A percentile compares a stretch with the other conserved stretches of the same genome.
phyloP scores from a whole-genome alignment of 2,888 invertebrate species.

The Brachyopa scutellaris region DNA sequence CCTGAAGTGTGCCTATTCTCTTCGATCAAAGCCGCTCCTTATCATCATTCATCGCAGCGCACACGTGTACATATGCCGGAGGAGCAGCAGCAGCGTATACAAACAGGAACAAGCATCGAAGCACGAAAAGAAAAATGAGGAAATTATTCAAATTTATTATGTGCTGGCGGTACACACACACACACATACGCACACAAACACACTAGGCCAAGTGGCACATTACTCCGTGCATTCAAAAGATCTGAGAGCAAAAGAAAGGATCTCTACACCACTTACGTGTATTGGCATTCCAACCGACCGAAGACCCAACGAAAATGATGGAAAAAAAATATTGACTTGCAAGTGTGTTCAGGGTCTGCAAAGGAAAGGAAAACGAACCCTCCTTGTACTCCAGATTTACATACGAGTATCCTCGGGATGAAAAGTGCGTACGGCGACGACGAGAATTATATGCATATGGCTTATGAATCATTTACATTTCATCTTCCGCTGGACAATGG shows the following conservation, averaged over 20 bases:
- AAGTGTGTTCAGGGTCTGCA: neutral
- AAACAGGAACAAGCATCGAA: neutral
- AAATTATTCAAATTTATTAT: conserved; percentile 65
- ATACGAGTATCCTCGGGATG: conserved; percentile 20
- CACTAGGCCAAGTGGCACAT: conserved; percentile 4
- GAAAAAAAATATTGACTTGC: conserved; percentile 33
- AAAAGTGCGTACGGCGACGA: conserved; percentile 55
- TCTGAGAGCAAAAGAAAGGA: conserved; percentile 15
- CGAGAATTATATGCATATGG: neutral
- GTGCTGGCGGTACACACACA: conserved; percentile 29
- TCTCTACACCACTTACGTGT: conserved; percentile 29
- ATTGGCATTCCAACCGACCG: conserved; percentile 22
- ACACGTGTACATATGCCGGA: conserved; percentile 23
- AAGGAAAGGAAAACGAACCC: neutral
- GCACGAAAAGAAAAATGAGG: conserved; percentile 48
- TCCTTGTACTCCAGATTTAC: conserved; percentile 16
- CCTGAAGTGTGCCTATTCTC: too few species aligned
- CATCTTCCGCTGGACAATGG: conserved; percentile 37
- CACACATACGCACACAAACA: neutral
- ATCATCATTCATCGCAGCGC: conserved; percentile 21
- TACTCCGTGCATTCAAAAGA: conserved; percentile 30
- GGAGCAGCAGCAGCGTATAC: neutral
- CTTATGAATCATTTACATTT: conserved; percentile 63
- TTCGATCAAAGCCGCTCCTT: neutral
- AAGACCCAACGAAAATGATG: neutral